Conservation (phyloP, 2,888 invertebrate species). For the Dendrolimus houi region DNA sequence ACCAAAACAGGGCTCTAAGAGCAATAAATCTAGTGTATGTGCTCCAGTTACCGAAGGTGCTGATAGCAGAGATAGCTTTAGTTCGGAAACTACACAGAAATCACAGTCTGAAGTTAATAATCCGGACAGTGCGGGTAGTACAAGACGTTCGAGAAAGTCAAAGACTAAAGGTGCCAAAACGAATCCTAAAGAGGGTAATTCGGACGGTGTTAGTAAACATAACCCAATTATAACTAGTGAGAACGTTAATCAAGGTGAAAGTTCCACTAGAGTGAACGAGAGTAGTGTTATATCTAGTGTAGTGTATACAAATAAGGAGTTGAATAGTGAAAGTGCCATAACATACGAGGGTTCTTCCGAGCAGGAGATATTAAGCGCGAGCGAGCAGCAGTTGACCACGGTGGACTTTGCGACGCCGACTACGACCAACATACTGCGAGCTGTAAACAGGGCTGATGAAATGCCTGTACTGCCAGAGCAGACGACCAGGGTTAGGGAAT, state of each 20-base stretch:
- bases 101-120: conserved; percentile 19
- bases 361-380: conserved; percentile 80
- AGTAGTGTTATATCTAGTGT: conserved; percentile 66
- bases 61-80: conserved; percentile 31
- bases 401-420: conserved; percentile 42
- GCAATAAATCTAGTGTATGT: conserved; percentile 36
- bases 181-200: conserved; percentile 42
- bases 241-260: conserved; percentile 29
- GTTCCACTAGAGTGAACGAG: conserved; percentile 25
- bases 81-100: conserved; percentile 19
- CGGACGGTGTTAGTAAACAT: conserved; percentile 43
- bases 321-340: conserved; percentile 65
- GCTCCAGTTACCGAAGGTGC: conserved; percentile 30
- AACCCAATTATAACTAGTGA: conserved; percentile 25
- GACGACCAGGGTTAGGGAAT: conserved; percentile 61
- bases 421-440: conserved; percentile 39
- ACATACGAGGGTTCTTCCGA: conserved; percentile 82
- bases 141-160: conserved; percentile 39
- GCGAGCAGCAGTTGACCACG: conserved; percentile 65
- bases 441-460: conserved; percentile 40
- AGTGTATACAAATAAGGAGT: conserved; percentile 56
- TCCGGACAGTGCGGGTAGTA: conserved; percentile 30
- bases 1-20: conserved; percentile 44
- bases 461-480: conserved; percentile 70
- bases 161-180: conserved; percentile 41